A percentile compares a stretch with the other conserved stretches of the same genome.
Evolutionary conservation across 2,888 invertebrate genomes (phyloP).

Genomic region (Listrodromus nycthemerus): DNA sequence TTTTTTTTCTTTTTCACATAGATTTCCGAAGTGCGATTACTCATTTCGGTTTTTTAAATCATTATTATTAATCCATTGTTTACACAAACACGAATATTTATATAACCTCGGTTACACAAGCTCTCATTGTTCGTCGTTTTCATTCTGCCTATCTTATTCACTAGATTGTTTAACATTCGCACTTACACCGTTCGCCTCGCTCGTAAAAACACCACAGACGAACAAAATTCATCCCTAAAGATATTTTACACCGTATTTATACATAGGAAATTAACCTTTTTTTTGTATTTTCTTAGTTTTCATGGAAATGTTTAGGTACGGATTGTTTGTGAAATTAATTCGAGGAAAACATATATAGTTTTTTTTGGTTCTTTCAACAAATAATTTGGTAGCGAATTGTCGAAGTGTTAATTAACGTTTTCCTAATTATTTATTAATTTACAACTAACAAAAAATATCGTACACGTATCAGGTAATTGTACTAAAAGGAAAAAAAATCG

Average conservation of each 20-base stretch:
- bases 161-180: conserved; percentile 15
- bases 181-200: background rate
- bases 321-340: conserved; percentile 39
- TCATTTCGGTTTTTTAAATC: conserved; percentile 7
- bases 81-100: conserved; percentile 27
- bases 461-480: conserved; percentile 21
- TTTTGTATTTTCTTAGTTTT: background rate
- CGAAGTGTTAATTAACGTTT: background rate
- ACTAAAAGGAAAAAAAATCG: conserved; percentile 14
- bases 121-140: background rate
- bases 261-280: conserved; percentile 38
- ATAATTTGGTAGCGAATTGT: conserved; percentile 2
- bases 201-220: conserved; percentile 27
- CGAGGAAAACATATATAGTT: conserved; percentile 10
- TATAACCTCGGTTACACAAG: conserved; percentile 22
- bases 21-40: conserved; percentile 19
- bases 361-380: conserved; percentile 27
- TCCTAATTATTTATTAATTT: conserved; percentile 22
- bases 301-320: conserved; percentile 41
- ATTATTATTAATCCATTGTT: conserved; percentile 33
- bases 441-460: conserved; percentile 20
- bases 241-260: conserved; percentile 64
- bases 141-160: background rate
- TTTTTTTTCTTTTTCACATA: background rate
- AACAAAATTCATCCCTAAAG: conserved; percentile 59